Base-by-base conservation (phyloP, 2,113 vertebrate species). In the Taurulus bubalis region DNA sequence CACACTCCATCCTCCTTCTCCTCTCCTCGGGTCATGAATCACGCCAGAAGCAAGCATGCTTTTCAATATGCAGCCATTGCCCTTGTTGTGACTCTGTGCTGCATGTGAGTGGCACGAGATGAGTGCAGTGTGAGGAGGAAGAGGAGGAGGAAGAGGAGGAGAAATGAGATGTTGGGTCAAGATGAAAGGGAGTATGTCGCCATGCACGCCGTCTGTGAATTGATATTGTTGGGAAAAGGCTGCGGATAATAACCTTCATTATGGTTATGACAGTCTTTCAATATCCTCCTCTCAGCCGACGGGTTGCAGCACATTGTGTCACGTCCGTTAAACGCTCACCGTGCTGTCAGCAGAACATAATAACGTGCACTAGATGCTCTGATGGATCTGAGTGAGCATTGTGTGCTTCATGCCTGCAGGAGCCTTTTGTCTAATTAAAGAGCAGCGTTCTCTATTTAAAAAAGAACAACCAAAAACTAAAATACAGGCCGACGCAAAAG, bases 31-130 rank as follows among this genome's bases (percentile, higher is more conserved):
- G 74, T 70, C 82, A 80, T 89, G 82, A 86, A 88, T 91, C 77
- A 84, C 24, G 85, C 77, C 86, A 83, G 78, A 87, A 88, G 87
- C 58, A 82, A 71, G 56, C 28, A 64, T 64, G 85, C 79, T 75
- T 85, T 80, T 79, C 71, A 68, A 55, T 32, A 51, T 77, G 74
- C 70, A 53, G 36, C 64, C 69, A 7, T 40, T 84, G 87, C 34
- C 84, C 84, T 84, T 77, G 77, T 75, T 87, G 74, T 79, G 87
- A 90, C 73, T 70, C 71, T 18, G 47, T 38, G 40, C 69, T 87
- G 56, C 24, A 79, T 63, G 70, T 63, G 22, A 49, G 68, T 55
- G 76, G 70, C 75, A 82, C 26, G 1, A 73, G 55, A 83, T 59
- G 34, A 55, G 62, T 49, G 55, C 22, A 60, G 49, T 0, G 16